phyloP scores from a whole-genome alignment of 2,797 vertebrate species.

The Enteromius fasciolatus region DNA sequence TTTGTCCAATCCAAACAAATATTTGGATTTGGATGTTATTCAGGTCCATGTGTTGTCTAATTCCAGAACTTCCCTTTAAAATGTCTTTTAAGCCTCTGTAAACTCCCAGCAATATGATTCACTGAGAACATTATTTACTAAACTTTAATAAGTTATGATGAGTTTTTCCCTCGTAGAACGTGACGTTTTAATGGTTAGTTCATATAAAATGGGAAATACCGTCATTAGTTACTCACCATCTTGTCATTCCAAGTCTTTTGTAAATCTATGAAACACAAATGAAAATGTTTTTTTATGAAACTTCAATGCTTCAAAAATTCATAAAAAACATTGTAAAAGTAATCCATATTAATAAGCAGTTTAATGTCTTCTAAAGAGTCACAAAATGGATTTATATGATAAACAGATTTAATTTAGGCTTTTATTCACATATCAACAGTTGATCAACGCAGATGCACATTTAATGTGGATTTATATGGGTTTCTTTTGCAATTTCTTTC shows the following conservation, averaged over 20 bases:
- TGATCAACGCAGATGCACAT: not conserved
- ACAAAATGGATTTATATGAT: not conserved
- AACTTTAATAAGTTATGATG: not conserved
- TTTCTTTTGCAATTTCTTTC: not conserved
- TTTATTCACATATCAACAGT: not conserved
- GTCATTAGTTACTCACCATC: not conserved
- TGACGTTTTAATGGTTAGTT: not conserved
- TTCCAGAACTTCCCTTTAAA: constrained; percentile 2
- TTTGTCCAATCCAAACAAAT: constrained; percentile 30
- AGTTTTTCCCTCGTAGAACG: not conserved
- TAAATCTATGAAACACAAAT: not conserved
- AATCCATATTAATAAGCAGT: not conserved
- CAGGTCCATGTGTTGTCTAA: not conserved
- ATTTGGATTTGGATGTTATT: constrained; percentile 31
- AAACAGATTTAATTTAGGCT: not conserved
- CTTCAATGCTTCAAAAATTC: not conserved
- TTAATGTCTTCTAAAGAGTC: not conserved
- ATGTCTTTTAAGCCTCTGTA: constrained; percentile 8
- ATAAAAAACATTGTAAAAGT: not conserved
- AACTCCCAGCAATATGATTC: constrained; percentile 4
- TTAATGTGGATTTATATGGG: not conserved
- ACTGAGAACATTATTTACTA: not conserved
- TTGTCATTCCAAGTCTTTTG: not conserved
- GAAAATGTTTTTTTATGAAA: not conserved
- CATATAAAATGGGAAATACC: not conserved